A percentile compares a stretch with the other conserved stretches of the same genome.
phyloP scores from a whole-genome alignment of 2,888 invertebrate genomes.

The Automeris io region DNA sequence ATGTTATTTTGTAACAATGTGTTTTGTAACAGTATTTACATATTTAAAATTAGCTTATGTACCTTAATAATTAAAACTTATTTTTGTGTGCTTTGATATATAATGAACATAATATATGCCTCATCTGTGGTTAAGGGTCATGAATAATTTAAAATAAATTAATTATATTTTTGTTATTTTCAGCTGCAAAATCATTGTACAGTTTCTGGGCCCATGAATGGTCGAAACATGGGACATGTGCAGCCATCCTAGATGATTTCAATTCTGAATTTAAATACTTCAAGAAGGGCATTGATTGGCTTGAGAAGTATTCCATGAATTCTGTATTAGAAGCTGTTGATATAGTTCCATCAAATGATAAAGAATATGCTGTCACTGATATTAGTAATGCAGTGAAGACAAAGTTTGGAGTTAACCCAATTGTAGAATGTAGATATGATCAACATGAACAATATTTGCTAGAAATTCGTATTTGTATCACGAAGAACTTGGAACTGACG shows the following conservation, averaged over 20 bases:
- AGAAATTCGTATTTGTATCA: conserved; percentile 85
- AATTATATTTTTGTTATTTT: not conserved
- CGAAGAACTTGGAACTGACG: conserved; percentile 78
- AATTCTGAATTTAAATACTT: conserved; percentile 82
- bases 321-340: conserved; percentile 70
- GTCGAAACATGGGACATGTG: conserved; percentile 89
- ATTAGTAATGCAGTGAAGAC: conserved; percentile 54
- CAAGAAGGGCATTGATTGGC: conserved; percentile 77
- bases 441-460: conserved; percentile 76
- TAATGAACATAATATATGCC: too few species aligned
- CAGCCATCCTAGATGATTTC: conserved; percentile 71
- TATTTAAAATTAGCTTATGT: too few species aligned
- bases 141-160: not conserved
- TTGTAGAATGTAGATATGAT: conserved; percentile 79
- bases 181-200: conserved; percentile 54
- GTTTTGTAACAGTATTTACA: too few species aligned
- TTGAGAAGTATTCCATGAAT: conserved; percentile 77
- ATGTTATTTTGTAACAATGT: too few species aligned
- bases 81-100: too few species aligned
- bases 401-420: conserved; percentile 73
- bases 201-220: conserved; percentile 88
- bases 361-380: conserved; percentile 17
- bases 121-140: not conserved
- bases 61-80: too few species aligned
- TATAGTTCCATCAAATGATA: conserved; percentile 59